A percentile compares a stretch with the other conserved stretches of the same genome.
Evolutionary conservation across 2,113 vertebrate genomes (phyloP).

Genomic region (Athene noctua): DNA sequence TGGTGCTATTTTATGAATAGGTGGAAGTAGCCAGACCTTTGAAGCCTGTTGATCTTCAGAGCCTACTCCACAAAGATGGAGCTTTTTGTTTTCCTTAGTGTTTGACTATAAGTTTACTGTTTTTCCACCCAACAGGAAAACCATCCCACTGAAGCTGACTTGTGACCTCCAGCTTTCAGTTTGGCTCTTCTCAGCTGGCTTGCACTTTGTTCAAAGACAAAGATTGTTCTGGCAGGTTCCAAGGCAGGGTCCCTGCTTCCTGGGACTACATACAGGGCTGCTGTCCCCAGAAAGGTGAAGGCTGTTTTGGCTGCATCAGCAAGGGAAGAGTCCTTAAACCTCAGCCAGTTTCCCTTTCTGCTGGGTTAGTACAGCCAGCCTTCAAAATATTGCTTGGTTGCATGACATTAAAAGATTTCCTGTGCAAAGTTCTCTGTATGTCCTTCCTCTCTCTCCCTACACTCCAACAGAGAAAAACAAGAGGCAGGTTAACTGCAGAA

Average conservation of each 20-base stretch:
- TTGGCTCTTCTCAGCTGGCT: not conserved
- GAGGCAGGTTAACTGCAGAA: not conserved
- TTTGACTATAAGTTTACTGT: not conserved
- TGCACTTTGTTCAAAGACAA: not conserved
- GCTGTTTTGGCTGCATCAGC: not conserved
- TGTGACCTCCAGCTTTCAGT: not conserved
- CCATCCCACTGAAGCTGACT: not conserved
- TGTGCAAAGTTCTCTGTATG: no score
- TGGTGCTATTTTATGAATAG: not conserved
- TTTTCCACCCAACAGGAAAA: not conserved
- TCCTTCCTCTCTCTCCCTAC: not conserved
- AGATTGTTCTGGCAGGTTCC: not conserved
- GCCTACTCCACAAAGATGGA: not conserved
- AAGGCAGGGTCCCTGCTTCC: not conserved
- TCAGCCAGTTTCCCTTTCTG: not conserved
- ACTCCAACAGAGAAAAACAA: not conserved
- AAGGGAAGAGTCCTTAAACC: not conserved
- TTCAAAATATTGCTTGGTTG: not conserved
- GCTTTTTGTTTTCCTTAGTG: not conserved
- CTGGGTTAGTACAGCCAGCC: not conserved
- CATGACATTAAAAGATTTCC: not conserved
- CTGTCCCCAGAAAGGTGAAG: not conserved
- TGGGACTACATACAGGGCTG: no score
- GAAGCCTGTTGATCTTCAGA: not conserved
- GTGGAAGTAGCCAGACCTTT: not conserved